Percentiles rank a stretch among this genome's conserved stretches.
Conservation (phyloP, 2,888 invertebrate genomes). For the Acanthosepion lycidas region DNA sequence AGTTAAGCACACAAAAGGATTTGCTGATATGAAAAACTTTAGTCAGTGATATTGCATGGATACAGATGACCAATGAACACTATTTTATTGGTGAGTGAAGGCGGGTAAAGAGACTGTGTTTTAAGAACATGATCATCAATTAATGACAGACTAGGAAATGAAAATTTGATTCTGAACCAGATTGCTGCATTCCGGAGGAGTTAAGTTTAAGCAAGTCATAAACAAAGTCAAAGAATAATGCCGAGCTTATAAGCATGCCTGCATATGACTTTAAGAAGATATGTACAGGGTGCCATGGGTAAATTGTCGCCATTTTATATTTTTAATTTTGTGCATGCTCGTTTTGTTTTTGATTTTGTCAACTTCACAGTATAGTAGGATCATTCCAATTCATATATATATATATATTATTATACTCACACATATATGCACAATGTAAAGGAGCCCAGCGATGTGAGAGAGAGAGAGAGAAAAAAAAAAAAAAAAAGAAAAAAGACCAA, state of each 20-base stretch:
- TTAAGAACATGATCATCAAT: not conserved
- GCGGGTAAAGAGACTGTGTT: not conserved
- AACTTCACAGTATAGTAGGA: too few relatives aligned
- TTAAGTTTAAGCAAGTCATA: not conserved
- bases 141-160: not conserved
- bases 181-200: not conserved
- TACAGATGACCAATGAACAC: not conserved
- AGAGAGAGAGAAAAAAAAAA: too few relatives aligned
- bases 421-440: not conserved
- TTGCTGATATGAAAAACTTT: not conserved
- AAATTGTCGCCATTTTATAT: too few relatives aligned
- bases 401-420: not conserved
- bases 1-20: not conserved
- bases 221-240: not conserved
- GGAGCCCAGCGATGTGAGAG: not conserved
- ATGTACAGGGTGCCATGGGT: not conserved
- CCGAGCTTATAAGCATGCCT: not conserved
- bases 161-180: not conserved
- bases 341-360: too few relatives aligned
- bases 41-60: not conserved
- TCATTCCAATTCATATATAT: not conserved
- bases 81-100: not conserved
- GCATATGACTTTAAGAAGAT: not conserved
- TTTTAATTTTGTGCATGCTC: too few relatives aligned
- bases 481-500: too few relatives aligned